Evolutionary conservation across 2,888 invertebrate genomes (phyloP).

Genomic region (Sthenelais limicola): DNA sequence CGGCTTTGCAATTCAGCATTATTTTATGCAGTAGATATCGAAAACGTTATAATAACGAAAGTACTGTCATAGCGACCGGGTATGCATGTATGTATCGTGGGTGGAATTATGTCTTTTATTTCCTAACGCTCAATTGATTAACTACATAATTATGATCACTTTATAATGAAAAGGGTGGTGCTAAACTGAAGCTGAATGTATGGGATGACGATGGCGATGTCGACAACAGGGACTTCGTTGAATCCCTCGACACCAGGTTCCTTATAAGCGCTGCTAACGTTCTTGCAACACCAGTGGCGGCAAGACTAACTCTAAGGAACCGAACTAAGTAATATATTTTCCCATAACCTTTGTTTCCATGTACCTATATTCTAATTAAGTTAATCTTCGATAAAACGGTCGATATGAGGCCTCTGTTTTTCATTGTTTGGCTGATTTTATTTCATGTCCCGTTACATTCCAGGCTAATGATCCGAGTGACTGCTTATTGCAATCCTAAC

Average conservation of each 20-base stretch:
- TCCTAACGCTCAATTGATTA: too few relatives aligned
- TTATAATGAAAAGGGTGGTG: neutral
- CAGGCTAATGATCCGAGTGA: constrained; percentile 13
- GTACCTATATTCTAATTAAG: too few relatives aligned
- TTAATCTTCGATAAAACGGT: too few relatives aligned
- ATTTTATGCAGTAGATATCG: too few relatives aligned
- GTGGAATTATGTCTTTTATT: too few relatives aligned
- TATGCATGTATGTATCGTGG: too few relatives aligned
- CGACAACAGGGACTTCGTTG: constrained; percentile 7
- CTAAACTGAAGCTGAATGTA: neutral
- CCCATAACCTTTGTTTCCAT: too few relatives aligned
- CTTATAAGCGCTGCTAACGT: constrained; percentile 13
- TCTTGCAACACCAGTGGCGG: constrained; percentile 1
- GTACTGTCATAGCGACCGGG: too few relatives aligned
- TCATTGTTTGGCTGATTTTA: neutral
- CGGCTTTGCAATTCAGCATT: too few relatives aligned
- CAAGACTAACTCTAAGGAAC: neutral
- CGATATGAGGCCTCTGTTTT: too few relatives aligned
- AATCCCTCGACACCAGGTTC: neutral
- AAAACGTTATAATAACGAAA: too few relatives aligned
- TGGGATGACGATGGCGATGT: constrained; percentile 11
- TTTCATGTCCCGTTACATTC: neutral
- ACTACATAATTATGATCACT: neutral
- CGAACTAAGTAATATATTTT: constrained; percentile 9
- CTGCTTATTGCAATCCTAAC: constrained; percentile 8